Percentiles rank a stretch among this genome's conserved stretches.
These are phyloP conservation scores for Folsomia manolachei DNA, from an alignment of 2,888 invertebrate species.

Conservation along the genomic window DNA sequence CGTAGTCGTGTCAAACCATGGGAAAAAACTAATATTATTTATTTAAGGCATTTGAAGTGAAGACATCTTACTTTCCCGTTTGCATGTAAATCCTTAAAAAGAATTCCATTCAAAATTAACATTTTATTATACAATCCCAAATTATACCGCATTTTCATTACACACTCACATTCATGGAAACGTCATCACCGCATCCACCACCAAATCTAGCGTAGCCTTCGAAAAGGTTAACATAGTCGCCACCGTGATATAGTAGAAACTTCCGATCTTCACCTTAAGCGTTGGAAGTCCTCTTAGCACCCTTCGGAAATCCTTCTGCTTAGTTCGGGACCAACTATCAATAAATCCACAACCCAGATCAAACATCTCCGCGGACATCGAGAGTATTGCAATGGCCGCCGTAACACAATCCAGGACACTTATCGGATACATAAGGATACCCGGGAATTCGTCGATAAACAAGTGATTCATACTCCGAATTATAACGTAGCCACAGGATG, in stretches of 20 bases:
- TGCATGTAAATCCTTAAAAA: no score
- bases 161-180: conserved; percentile 4
- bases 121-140: no score
- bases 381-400: conserved; percentile 30
- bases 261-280: conserved; percentile 31
- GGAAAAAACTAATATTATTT: no score
- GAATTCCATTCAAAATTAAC: no score
- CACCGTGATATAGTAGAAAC: conserved; percentile 29
- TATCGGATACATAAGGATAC: conserved; percentile 30
- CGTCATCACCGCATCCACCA: neutral
- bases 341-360: conserved; percentile 32
- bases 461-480: conserved; percentile 25
- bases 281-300: conserved; percentile 29
- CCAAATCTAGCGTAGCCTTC: conserved; percentile 14
- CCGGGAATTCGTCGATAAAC: conserved; percentile 35
- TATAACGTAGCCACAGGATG: conserved; percentile 26
- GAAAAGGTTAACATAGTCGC: conserved; percentile 37
- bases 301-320: conserved; percentile 30
- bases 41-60: no score
- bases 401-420: conserved; percentile 21
- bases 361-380: conserved; percentile 29
- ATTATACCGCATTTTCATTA: no score
- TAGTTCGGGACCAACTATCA: conserved; percentile 34
- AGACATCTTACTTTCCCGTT: no score
- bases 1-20: no score